These are phyloP conservation scores for Varecia variegata DNA, from an alignment of 2,797 vertebrate genomes.

Conservation along the genomic window DNA sequence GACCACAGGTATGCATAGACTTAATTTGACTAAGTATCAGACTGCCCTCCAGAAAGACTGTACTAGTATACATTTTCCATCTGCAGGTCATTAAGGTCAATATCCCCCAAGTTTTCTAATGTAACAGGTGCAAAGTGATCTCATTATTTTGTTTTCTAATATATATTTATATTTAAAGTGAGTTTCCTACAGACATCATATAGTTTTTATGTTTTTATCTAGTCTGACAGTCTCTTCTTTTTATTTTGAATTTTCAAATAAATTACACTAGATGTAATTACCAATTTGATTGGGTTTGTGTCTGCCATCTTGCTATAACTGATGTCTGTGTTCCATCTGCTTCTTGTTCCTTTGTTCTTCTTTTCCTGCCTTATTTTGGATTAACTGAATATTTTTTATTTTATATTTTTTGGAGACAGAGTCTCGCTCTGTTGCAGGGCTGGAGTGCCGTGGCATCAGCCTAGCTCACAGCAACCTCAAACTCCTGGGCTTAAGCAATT, in stretches of 20 bases:
- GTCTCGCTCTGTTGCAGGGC: too few species aligned
- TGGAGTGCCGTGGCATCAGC: too few species aligned
- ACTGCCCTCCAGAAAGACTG: not conserved
- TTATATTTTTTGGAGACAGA: too few species aligned
- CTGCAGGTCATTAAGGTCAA: not conserved
- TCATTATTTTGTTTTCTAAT: not conserved
- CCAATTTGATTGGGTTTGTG: not conserved
- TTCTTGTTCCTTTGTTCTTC: not conserved
- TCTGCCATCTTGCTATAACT: not conserved
- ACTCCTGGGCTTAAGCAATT: too few species aligned
- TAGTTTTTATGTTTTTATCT: not conserved
- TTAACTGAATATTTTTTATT: not conserved
- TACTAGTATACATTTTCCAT: not conserved
- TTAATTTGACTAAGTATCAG: not conserved
- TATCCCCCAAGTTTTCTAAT: not conserved
- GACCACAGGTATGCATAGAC: not conserved
- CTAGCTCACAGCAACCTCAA: too few species aligned
- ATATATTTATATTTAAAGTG: not conserved
- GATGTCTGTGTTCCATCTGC: not conserved
- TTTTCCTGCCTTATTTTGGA: not conserved
- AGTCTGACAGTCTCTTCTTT: not conserved
- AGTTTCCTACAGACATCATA: not conserved
- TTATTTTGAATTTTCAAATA: constrained; percentile 3
- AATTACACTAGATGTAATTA: not conserved
- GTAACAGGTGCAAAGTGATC: not conserved